Evolutionary conservation across 2,888 invertebrate species (phyloP).

Genomic region (Melipona bicolor): DNA sequence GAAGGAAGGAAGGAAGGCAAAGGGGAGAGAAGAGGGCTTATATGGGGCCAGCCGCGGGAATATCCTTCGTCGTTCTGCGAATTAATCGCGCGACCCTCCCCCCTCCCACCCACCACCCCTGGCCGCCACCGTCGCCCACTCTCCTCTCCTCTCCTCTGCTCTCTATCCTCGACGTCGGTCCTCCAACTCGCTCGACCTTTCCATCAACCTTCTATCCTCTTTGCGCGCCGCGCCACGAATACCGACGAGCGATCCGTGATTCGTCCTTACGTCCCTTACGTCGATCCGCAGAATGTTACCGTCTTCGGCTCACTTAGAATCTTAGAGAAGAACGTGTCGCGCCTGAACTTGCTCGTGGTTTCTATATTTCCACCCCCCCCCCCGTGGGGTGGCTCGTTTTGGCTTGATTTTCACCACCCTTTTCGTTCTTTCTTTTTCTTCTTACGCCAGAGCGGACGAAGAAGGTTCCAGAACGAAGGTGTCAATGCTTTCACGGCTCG

Average conservation of each 20-base stretch:
- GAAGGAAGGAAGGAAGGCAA: neutral
- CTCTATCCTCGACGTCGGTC: conserved; percentile 23
- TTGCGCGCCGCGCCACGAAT: conserved; percentile 70
- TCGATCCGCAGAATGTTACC: conserved; percentile 36
- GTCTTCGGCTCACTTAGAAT: neutral
- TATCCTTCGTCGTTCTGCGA: conserved; percentile 79
- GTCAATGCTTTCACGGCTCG: too few relatives aligned
- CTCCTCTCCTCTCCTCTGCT: conserved; percentile 29
- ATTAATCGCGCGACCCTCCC: conserved; percentile 76
- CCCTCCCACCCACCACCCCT: conserved; percentile 46
- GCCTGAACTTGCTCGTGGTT: too few relatives aligned
- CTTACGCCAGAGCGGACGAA: too few relatives aligned
- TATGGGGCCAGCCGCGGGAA: conserved; percentile 74
- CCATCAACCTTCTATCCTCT: conserved; percentile 71
- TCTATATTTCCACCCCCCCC: too few relatives aligned
- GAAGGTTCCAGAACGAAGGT: too few relatives aligned
- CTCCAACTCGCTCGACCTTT: conserved; percentile 67
- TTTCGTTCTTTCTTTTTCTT: too few relatives aligned
- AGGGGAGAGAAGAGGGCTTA: conserved; percentile 57
- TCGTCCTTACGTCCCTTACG: conserved; percentile 63
- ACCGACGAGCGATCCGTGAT: conserved; percentile 68
- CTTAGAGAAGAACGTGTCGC: neutral
- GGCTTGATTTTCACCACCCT: neutral
- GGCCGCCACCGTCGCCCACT: neutral
- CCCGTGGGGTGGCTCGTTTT: neutral